A percentile compares a stretch with the other conserved stretches of the same genome.
These are phyloP conservation scores for Forbesichthys agassizii DNA, from an alignment of 2,113 vertebrate species.

Conservation along the genomic window DNA sequence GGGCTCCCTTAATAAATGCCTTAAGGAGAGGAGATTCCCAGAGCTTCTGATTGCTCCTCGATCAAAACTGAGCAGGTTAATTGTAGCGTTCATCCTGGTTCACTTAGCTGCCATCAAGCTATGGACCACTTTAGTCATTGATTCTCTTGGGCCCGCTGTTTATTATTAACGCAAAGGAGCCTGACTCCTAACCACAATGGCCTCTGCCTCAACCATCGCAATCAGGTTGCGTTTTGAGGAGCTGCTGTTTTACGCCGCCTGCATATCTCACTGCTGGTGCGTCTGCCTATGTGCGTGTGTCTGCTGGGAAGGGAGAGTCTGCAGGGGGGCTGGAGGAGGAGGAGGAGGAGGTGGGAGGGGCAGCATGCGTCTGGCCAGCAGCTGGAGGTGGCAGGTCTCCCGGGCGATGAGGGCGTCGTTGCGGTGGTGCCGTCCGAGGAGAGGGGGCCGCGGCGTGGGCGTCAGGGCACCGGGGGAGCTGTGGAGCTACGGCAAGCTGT, in stretches of 20 bases:
- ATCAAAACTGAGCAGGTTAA: background rate
- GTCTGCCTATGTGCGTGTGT: slow-evolving; percentile 65
- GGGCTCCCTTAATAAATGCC: background rate
- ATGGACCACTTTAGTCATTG: too few relatives aligned
- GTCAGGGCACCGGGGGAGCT: slow-evolving; percentile 66
- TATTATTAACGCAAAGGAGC: too few relatives aligned
- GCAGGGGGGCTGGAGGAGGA: slow-evolving; percentile 39
- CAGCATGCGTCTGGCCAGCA: slow-evolving; percentile 77
- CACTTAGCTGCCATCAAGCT: too few relatives aligned
- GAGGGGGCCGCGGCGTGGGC: slow-evolving; percentile 58
- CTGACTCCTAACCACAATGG: too few relatives aligned
- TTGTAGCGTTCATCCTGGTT: too few relatives aligned
- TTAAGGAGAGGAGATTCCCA: background rate
- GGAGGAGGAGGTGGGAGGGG: slow-evolving; percentile 9
- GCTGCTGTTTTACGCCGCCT: slow-evolving; percentile 57
- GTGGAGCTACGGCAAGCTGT: slow-evolving; percentile 85
- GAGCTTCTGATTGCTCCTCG: too few relatives aligned
- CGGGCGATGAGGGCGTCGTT: slow-evolving; percentile 82
- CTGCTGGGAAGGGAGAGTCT: slow-evolving; percentile 58
- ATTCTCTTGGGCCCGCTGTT: too few relatives aligned
- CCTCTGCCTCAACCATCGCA: too few relatives aligned
- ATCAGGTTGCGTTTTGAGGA: slow-evolving; percentile 39
- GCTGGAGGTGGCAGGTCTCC: slow-evolving; percentile 82
- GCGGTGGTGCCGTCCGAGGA: slow-evolving; percentile 81
- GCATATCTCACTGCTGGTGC: slow-evolving; percentile 60